Evolutionary conservation across 2,888 invertebrate genomes (phyloP), one percentile per base, ranked within the genome.

Genomic region (Caenorhabditis auriculariae): DNA sequence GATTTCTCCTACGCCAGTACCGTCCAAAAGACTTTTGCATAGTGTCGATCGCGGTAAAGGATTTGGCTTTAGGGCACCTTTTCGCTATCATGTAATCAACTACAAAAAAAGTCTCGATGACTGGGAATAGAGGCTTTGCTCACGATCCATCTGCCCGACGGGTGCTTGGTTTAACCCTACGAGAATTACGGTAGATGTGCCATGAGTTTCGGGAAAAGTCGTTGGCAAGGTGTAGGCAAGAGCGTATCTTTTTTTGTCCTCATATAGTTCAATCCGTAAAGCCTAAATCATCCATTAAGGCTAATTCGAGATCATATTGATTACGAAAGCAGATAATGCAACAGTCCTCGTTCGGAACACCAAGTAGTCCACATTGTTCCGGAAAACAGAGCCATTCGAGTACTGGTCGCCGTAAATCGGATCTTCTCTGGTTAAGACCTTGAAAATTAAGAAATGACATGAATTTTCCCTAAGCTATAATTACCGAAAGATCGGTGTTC

Each of bases 341-440:
- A 78, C 76, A 6, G 76, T 75, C 24, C 67, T 58, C 2, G 78
- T 78, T 15, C 77, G 52, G 52, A 72, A 78, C 1, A 76, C 73
- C 46, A 75, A 65, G 45, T 76, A 78, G 46, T 75, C 76, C 19
- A 54, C 43, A 35, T 69, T 60, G 37, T 74, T 74, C 2, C 72
- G 67, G 49, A 77, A 78, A 41, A 73, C 54, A 4, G 70, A 70
- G 44, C 73, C 73, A 35, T 73, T 65, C 44, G 51, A 58, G 46
- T 73, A 73, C 57, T 73, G 73, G 24, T 64, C 66, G 2, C 73
- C 73, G 32, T 69, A 73, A 49, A 73, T 67, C 0, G 73, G 73
- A 54, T 73, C 70, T 17, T 64, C 64, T 58, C 73, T 49, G 19
- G 73, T 73, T 24, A 73, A 44, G 0, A 71, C 69, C 69, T 69